Evolutionary conservation across 2,888 invertebrate species (phyloP), one percentile per base, ranked within the genome.

Genomic region (Pachydiplax longipennis): DNA sequence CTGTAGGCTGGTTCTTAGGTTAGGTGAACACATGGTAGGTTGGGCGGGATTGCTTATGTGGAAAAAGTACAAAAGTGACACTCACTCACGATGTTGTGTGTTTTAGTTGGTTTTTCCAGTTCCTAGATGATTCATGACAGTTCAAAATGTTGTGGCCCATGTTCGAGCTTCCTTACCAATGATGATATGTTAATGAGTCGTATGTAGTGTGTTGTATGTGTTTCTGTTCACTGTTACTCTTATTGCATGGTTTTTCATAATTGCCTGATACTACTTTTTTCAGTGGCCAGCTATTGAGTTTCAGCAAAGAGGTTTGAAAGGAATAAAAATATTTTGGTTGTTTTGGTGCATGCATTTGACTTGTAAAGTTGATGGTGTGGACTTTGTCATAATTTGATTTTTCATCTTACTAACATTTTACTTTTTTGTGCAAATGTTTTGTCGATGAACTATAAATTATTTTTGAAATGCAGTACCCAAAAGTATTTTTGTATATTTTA

Each of bases 11-110:
- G 87, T 87, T 87, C 18, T 87, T 61, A 61, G 87, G 58, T 61
- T 87, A 61, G 87, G 87, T 87, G 87, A 31, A 87, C 61, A 87
- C 61, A 37, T 87, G 87, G 87, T 87, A 87, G 87, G 87, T 61
- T 87, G 65, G 37, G 10, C 61, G 87, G 87, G 87, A 87, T 37
- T 87, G 73, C 73, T 53, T 87, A 31, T 87, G 37, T 65, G 87
- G 87, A 61, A 87, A 87, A 37, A 61, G 58, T 73, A n/a, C 87
- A 37, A 87, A 58, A 58, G 58, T 61, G 37, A 61, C 61, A 87
- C 87, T 61, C 87, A 37, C 40, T 37, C 87, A 37, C 61, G 22
- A 65, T 65, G 58, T 31, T 87, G 87, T 87, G 35, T 61, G 61
- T n/a, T 87, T 13, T 87, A 87, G 87, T 87, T 65, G 87, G 37